phyloP scores from a whole-genome alignment of 1,140 invertebrate genomes.

The Heterodera carotae region DNA sequence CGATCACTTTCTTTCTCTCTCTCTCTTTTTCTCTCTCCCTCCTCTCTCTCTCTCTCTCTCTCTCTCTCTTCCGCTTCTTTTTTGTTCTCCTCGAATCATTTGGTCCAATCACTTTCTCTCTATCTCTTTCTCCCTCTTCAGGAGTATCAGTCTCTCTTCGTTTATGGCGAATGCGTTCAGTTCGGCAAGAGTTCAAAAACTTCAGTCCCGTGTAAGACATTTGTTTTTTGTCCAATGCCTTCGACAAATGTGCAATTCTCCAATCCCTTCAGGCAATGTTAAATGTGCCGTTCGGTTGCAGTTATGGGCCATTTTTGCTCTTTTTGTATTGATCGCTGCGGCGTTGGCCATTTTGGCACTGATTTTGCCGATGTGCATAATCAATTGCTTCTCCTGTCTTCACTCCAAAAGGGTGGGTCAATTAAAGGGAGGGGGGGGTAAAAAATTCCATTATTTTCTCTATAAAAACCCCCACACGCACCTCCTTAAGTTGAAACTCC shows the following conservation, averaged over 20 bases:
- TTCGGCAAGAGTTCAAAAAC: constrained; percentile 35
- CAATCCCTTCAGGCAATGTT: constrained; percentile 34
- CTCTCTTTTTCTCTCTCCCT: too few relatives aligned
- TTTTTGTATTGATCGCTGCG: constrained; percentile 55
- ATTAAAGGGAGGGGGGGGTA: too few relatives aligned
- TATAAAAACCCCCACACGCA: too few relatives aligned
- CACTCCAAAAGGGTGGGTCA: constrained; percentile 58
- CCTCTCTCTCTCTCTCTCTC: too few relatives aligned
- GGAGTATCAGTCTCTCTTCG: constrained; percentile 55
- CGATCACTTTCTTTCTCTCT: too few relatives aligned
- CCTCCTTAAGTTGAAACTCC: too few relatives aligned
- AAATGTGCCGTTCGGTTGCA: constrained; percentile 55
- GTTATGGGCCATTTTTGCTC: constrained; percentile 53
- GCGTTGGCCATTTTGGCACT: constrained; percentile 55
- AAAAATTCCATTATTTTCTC: too few relatives aligned
- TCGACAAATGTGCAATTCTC: too few relatives aligned
- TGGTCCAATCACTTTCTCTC: not conserved
- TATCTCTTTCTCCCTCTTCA: constrained; percentile 13
- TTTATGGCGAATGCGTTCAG: constrained; percentile 55
- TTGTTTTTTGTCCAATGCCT: not conserved
- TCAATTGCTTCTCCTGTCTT: constrained; percentile 58
- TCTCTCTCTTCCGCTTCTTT: too few relatives aligned
- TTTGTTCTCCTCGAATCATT: not conserved
- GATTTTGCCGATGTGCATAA: constrained; percentile 57
- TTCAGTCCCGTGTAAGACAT: constrained; percentile 35